A percentile compares a stretch with the other conserved stretches of the same genome.
Evolutionary conservation across 2,797 vertebrate species (phyloP).

Genomic region (Tachyglossus aculeatus): DNA sequence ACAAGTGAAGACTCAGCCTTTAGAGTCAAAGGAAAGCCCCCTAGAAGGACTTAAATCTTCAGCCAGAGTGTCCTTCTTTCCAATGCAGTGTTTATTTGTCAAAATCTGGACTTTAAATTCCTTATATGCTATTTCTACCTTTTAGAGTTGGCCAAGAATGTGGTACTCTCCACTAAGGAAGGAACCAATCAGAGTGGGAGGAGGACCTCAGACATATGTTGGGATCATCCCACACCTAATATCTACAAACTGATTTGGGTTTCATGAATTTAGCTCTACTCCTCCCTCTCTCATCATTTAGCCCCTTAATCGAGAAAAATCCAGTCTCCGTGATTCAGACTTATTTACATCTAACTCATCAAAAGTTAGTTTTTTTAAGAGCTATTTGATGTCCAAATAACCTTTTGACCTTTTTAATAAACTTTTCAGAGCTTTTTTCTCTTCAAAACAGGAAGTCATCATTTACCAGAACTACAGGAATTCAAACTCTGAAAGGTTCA

Average conservation of each 20-base stretch:
- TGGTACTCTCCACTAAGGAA: too few relatives aligned
- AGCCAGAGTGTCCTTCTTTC: constrained; percentile 41
- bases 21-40: too few relatives aligned
- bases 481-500: constrained; percentile 3
- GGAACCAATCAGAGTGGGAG: too few relatives aligned
- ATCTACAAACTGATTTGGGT: too few relatives aligned
- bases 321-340: constrained; percentile 21
- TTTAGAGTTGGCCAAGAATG: too few relatives aligned
- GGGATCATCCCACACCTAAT: too few relatives aligned
- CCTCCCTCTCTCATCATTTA: too few relatives aligned
- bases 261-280: too few relatives aligned
- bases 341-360: constrained; percentile 32
- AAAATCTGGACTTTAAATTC: constrained; percentile 23
- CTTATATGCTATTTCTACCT: too few relatives aligned
- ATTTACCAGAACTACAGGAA: not conserved
- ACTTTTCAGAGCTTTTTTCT: not conserved
- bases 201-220: too few relatives aligned
- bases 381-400: constrained; percentile 31
- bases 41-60: constrained; percentile 46
- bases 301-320: too few relatives aligned
- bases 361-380: not conserved
- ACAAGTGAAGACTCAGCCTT: too few relatives aligned
- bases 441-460: constrained; percentile 3
- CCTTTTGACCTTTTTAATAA: constrained; percentile 40
- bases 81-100: constrained; percentile 34